Percentiles rank a stretch among this genome's conserved stretches.
These are phyloP conservation scores for Aix galericulata DNA, from an alignment of 2,113 vertebrate genomes.

Conservation along the genomic window DNA sequence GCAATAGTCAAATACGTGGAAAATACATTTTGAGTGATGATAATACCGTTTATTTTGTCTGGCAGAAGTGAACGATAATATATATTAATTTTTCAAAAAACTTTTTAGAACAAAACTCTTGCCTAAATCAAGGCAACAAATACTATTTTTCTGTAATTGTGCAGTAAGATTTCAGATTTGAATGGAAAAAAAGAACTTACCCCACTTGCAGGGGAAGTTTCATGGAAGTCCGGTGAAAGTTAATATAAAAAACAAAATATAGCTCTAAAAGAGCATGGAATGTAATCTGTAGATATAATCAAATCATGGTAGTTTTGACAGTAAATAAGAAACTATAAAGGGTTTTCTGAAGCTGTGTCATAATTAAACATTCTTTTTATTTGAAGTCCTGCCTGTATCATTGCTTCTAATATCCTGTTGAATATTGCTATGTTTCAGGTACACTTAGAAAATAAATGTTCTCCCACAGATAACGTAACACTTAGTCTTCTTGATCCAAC, in stretches of 20 bases:
- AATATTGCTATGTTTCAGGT: neutral
- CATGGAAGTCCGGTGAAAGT: neutral
- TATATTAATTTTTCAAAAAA: neutral
- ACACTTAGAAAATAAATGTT: neutral
- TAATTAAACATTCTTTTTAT: neutral
- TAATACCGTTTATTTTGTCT: neutral
- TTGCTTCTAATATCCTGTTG: neutral
- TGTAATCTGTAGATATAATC: neutral
- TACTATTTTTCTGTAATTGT: neutral
- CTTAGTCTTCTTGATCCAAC: neutral
- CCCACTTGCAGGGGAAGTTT: neutral
- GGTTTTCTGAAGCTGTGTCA: neutral
- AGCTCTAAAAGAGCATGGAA: neutral
- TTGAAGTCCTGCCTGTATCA: neutral
- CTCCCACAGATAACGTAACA: neutral
- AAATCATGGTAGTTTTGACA: neutral
- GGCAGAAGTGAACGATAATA: neutral
- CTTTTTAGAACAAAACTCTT: neutral
- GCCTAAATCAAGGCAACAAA: neutral
- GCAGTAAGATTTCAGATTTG: neutral
- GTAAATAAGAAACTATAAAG: neutral
- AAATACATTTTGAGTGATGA: neutral
- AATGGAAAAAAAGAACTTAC: neutral
- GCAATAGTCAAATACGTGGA: neutral
- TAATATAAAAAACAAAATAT: neutral